Evolutionary conservation across 2,113 vertebrate species (phyloP).

Genomic region (Vidua chalybeata): DNA sequence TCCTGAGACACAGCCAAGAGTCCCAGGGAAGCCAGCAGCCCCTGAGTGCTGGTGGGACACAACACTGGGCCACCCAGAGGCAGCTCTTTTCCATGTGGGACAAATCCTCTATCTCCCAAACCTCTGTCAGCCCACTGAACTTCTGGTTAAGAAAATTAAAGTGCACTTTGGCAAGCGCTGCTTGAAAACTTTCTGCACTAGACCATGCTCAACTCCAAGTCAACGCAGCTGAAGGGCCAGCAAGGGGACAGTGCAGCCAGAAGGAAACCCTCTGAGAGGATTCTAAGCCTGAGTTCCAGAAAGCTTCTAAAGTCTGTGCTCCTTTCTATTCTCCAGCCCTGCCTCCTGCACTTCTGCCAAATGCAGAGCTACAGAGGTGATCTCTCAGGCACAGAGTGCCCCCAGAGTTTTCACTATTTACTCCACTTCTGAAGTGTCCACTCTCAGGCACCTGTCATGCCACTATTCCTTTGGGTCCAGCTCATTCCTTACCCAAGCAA

Average conservation of each 20-base stretch:
- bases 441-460: background rate
- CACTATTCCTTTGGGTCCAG: background rate
- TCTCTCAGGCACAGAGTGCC: background rate
- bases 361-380: background rate
- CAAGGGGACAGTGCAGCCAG: background rate
- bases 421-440: background rate
- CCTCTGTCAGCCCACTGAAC: background rate
- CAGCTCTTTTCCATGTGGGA: background rate
- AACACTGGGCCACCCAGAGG: accelerated
- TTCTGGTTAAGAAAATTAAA: background rate
- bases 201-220: background rate
- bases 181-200: background rate
- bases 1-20: background rate
- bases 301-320: background rate
- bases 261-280: background rate
- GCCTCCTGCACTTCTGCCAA: background rate
- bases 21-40: background rate
- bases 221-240: background rate
- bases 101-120: background rate
- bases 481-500: background rate
- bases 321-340: background rate
- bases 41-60: accelerated
- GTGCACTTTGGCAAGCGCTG: background rate
- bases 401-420: background rate
- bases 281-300: background rate